Conservation (phyloP, 2,888 invertebrate genomes). For the Gandaritis pyraliata region DNA sequence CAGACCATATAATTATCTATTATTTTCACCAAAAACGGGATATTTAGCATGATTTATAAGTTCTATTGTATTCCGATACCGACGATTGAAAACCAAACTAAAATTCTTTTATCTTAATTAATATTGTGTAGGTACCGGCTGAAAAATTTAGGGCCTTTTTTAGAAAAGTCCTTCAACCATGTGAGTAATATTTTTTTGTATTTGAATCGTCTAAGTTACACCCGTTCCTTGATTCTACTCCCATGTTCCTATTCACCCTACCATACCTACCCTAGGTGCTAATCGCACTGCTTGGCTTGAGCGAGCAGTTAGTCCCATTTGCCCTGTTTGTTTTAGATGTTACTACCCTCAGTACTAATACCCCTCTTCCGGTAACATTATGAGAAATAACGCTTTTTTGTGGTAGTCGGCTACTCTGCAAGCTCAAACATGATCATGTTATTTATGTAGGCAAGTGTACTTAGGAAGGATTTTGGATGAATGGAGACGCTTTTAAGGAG, state of each 20-base stretch:
- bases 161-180: too few relatives aligned
- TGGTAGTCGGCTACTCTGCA: constrained; percentile 55
- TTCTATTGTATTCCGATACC: too few relatives aligned
- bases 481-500: constrained; percentile 1
- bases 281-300: constrained; percentile 62
- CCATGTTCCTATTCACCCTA: neutral
- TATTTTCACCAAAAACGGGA: too few relatives aligned
- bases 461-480: constrained; percentile 25
- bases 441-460: constrained; percentile 40
- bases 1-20: too few relatives aligned
- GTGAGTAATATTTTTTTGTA: too few relatives aligned
- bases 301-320: constrained; percentile 71
- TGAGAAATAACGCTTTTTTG: constrained; percentile 71
- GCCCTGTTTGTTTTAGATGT: constrained; percentile 74
- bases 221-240: too few relatives aligned
- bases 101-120: too few relatives aligned
- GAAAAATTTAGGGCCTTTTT: too few relatives aligned
- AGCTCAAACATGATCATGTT: constrained; percentile 44
- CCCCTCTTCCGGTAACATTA: constrained; percentile 76
- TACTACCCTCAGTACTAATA: constrained; percentile 72
- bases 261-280: constrained; percentile 68
- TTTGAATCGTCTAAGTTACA: too few relatives aligned
- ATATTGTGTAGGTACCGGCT: too few relatives aligned
- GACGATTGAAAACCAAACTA: too few relatives aligned
- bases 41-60: too few relatives aligned